Evolutionary conservation across 1,140 invertebrate species (phyloP).

Genomic region (Carposina sasakii): DNA sequence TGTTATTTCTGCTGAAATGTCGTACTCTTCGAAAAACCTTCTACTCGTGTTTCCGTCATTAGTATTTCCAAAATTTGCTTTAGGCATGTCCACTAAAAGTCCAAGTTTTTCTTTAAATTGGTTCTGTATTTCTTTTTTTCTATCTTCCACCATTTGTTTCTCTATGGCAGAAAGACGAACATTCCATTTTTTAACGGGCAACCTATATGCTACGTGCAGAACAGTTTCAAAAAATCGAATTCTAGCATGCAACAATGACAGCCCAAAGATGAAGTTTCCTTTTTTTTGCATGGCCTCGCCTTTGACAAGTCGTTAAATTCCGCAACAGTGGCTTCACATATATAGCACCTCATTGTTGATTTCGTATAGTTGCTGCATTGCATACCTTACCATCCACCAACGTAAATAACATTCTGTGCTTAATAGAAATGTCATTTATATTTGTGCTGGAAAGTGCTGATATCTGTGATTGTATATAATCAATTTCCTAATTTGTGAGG

Average conservation of each 20-base stretch:
- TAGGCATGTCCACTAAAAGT: conserved; percentile 42
- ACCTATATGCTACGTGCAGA: conserved; percentile 45
- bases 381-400: conserved; percentile 59
- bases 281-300: conserved; percentile 19
- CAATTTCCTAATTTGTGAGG: conserved; percentile 33
- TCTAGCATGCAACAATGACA: conserved; percentile 47
- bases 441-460: conserved; percentile 12
- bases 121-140: conserved; percentile 39
- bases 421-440: conserved; percentile 13
- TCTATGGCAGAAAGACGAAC: conserved; percentile 21
- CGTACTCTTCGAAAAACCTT: conserved; percentile 39
- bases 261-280: conserved; percentile 30
- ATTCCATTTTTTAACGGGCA: conserved; percentile 34
- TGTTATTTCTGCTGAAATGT: conserved; percentile 31
- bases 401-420: conserved; percentile 37
- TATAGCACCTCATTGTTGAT: conserved; percentile 44
- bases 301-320: conserved; percentile 41
- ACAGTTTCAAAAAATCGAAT: conserved; percentile 52
- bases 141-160: conserved; percentile 21
- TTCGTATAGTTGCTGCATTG: conserved; percentile 48
- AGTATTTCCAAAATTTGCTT: conserved; percentile 39
- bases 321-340: conserved; percentile 40
- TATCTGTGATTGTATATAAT: conserved; percentile 17
- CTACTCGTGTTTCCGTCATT: conserved; percentile 51
- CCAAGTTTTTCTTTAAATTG: conserved; percentile 29